Evolutionary conservation across 2,888 invertebrate genomes (phyloP).

Genomic region (Xylocampa areola): DNA sequence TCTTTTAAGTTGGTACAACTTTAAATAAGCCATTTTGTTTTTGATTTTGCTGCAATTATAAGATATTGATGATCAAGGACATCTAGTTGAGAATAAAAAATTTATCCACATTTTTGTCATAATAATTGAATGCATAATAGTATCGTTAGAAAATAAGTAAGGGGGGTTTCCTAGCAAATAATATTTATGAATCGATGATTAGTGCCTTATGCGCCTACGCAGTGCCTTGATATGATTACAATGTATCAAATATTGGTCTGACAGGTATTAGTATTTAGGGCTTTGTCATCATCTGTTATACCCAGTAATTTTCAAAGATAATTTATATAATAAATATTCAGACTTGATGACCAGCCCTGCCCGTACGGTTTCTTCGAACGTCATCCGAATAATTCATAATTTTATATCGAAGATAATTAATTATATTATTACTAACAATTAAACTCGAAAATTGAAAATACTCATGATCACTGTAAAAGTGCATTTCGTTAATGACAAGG

Average conservation of each 20-base stretch:
- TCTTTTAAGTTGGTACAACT: too few species aligned
- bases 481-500: conserved; percentile 60
- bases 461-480: conserved; percentile 54
- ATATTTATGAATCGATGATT: conserved; percentile 50
- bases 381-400: conserved; percentile 42
- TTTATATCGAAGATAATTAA: conserved; percentile 19
- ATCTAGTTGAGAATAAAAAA: not conserved
- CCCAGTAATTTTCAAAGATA: conserved; percentile 17
- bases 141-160: conserved; percentile 4
- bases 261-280: conserved; percentile 4
- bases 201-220: conserved; percentile 46
- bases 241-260: conserved; percentile 20
- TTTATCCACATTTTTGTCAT: not conserved
- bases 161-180: conserved; percentile 22
- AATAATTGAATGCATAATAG: conserved; percentile 4
- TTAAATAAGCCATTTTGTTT: too few species aligned
- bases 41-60: too few species aligned
- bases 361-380: conserved; percentile 60
- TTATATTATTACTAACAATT: conserved; percentile 28
- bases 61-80: too few species aligned
- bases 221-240: conserved; percentile 60
- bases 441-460: conserved; percentile 58
- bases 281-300: not conserved
- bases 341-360: conserved; percentile 1
- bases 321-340: conserved; percentile 9